Evolutionary conservation across 1,140 invertebrate species (phyloP).

Genomic region (Heliothis virescens): DNA sequence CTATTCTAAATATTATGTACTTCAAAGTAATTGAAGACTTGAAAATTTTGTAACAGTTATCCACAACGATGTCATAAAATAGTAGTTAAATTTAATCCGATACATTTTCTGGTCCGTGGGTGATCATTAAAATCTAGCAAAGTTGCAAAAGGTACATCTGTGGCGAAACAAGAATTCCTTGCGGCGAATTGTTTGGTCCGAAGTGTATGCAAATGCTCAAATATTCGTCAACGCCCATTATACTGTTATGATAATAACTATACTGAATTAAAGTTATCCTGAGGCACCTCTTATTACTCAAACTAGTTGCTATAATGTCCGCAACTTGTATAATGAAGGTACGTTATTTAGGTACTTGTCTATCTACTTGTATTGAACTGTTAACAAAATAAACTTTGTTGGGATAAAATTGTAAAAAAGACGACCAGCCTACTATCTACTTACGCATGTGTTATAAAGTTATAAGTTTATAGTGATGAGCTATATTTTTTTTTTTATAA

Average conservation of each 20-base stretch:
- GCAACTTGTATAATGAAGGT: constrained; percentile 5
- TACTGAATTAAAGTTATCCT: constrained; percentile 19
- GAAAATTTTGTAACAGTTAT: constrained; percentile 3
- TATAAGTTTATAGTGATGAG: too few relatives aligned
- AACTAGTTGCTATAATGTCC: constrained; percentile 6
- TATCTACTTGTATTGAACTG: neutral
- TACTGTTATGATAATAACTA: constrained; percentile 35
- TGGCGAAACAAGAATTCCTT: constrained; percentile 60
- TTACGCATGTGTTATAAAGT: too few relatives aligned
- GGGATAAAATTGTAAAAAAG: neutral
- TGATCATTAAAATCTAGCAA: constrained; percentile 52
- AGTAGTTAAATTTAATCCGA: constrained; percentile 23
- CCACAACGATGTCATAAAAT: neutral
- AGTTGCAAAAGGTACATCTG: constrained; percentile 49
- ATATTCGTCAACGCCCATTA: constrained; percentile 60
- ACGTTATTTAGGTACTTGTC: neutral
- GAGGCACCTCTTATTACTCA: constrained; percentile 16
- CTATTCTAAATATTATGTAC: neutral
- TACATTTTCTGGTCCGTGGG: constrained; percentile 42
- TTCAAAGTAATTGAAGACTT: neutral
- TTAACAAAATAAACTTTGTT: neutral
- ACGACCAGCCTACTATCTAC: too few relatives aligned
- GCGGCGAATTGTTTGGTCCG: constrained; percentile 61
- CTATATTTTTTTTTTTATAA: too few relatives aligned
- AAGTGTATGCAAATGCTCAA: constrained; percentile 50